A percentile compares a stretch with the other conserved stretches of the same genome.
Evolutionary conservation across 1,140 invertebrate species (phyloP).

Genomic region (Amphibalanus amphitrite): DNA sequence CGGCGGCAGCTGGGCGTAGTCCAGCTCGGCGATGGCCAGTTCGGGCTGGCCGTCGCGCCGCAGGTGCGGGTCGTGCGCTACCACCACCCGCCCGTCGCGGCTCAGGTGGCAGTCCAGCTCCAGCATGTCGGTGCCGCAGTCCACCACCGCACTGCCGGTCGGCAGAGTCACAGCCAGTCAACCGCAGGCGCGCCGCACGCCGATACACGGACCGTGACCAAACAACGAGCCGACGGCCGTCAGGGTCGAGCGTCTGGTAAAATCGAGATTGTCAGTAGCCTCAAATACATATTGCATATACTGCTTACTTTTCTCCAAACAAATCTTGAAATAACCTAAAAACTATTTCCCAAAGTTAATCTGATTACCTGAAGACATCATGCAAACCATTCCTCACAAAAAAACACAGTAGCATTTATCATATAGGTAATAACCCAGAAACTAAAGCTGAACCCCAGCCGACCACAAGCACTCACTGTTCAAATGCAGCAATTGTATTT

Average conservation of each 20-base stretch:
- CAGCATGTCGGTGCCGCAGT: constrained; percentile 48
- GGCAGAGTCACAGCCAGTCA: not conserved
- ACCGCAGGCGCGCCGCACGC: not conserved
- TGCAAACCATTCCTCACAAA: too few relatives aligned
- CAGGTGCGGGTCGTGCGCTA: constrained; percentile 47
- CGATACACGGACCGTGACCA: not conserved
- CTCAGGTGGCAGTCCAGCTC: constrained; percentile 55
- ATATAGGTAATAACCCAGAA: not conserved
- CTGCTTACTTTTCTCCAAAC: too few relatives aligned
- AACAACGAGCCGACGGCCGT: not conserved
- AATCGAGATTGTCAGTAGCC: not conserved
- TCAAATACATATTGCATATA: too few relatives aligned
- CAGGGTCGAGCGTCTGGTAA: not conserved
- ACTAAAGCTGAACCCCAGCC: not conserved
- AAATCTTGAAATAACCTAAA: too few relatives aligned
- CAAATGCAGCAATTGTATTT: constrained; percentile 42
- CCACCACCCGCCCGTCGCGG: constrained; percentile 46
- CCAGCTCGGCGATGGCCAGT: constrained; percentile 37
- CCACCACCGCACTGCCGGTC: constrained; percentile 35
- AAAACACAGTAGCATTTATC: too few relatives aligned
- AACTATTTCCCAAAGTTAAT: too few relatives aligned
- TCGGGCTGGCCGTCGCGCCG: constrained; percentile 36
- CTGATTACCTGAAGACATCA: too few relatives aligned
- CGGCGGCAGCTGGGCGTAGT: constrained; percentile 41
- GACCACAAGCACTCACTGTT: constrained; percentile 29